A percentile compares a stretch with the other conserved stretches of the same genome.
Conservation (phyloP, 2,113 vertebrate species). For the Alligator mississippiensis region DNA sequence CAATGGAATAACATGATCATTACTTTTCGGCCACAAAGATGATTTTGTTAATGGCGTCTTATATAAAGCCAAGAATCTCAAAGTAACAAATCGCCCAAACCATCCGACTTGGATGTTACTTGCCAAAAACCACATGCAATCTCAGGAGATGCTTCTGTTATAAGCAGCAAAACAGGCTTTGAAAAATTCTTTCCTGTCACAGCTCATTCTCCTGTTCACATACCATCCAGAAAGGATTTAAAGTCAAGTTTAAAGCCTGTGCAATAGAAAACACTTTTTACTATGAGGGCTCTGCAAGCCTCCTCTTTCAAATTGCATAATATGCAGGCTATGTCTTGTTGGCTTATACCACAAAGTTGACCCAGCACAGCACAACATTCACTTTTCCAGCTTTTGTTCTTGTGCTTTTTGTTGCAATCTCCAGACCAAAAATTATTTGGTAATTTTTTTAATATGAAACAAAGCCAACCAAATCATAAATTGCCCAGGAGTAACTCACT, state of each 20-base stretch:
- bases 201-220: conserved; percentile 10
- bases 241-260: not conserved
- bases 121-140: conserved; percentile 17
- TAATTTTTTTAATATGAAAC: not conserved
- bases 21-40: conserved; percentile 43
- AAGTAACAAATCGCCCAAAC: conserved; percentile 18
- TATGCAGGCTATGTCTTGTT: not conserved
- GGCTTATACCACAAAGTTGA: not conserved
- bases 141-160: not conserved
- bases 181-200: not conserved
- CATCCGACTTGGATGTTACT: conserved; percentile 24
- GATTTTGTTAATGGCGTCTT: conserved; percentile 32
- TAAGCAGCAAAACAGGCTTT: conserved; percentile 14
- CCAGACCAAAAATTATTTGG: not conserved
- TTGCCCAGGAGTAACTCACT: not conserved
- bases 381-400: not conserved
- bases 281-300: not conserved
- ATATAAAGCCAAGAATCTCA: conserved; percentile 5
- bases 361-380: not conserved
- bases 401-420: not conserved
- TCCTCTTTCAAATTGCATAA: not conserved
- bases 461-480: not conserved
- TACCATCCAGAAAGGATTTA: not conserved
- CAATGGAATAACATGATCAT: conserved; percentile 2
- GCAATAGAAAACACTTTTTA: not conserved